Evolutionary conservation across 2,797 vertebrate genomes (phyloP).

Genomic region (Staurois parvus): DNA sequence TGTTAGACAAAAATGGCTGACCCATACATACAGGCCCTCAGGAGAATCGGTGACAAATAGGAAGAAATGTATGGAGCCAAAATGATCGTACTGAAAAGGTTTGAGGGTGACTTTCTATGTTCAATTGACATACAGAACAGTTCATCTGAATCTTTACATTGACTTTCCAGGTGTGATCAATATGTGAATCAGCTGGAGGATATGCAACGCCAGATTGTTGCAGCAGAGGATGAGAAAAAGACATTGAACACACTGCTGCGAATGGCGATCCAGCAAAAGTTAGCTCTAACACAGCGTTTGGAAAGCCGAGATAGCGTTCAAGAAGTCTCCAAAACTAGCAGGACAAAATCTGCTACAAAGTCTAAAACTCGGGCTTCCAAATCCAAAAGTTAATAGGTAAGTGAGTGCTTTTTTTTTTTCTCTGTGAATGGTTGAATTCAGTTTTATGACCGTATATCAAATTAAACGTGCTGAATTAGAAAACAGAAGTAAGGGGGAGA

Average conservation of each 20-base stretch:
- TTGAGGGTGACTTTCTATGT: no score
- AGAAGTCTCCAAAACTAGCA: constrained; percentile 77
- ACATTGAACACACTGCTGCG: constrained; percentile 85
- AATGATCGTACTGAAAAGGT: no score
- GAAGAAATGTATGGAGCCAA: no score
- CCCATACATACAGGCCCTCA: no score
- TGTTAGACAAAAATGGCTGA: no score
- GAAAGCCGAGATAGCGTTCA: constrained; percentile 81
- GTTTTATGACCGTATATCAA: no score
- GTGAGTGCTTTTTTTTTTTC: background rate
- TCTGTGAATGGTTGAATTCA: no score
- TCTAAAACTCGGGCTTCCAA: constrained; percentile 26
- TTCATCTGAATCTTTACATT: background rate
- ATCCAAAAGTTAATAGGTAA: constrained; percentile 45
- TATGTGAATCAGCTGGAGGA: constrained; percentile 87
- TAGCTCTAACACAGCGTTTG: constrained; percentile 84
- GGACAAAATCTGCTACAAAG: constrained; percentile 57
- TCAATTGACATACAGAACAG: no score
- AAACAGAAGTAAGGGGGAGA: no score
- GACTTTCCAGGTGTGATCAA: constrained; percentile 82
- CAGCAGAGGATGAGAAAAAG: constrained; percentile 88
- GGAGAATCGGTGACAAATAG: no score
- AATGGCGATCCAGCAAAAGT: constrained; percentile 88
- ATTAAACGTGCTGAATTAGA: no score
- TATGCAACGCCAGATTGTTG: constrained; percentile 86